Evolutionary conservation across 2,797 vertebrate genomes (phyloP), one percentile per base, ranked within the genome.

Genomic region (Halcyon chelicuti): DNA sequence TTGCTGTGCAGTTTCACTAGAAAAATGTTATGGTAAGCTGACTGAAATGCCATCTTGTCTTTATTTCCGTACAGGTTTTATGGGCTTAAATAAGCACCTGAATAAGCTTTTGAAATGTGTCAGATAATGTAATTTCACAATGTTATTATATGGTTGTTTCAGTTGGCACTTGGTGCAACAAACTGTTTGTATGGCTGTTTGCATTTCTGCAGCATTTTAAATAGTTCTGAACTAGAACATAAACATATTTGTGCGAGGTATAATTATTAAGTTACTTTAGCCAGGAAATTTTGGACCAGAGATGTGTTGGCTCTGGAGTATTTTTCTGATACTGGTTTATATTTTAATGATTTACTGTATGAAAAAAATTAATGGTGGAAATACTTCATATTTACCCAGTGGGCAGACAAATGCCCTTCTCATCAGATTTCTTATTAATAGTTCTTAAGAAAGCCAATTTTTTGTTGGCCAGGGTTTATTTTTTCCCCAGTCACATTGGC

Each of bases 51-150:
- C 97, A 94, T 96, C 87, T 61, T 81, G 29, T 92, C 87, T 85
- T 93, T 95, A 93, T 96, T 97, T 97, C 91, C 92, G 84, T 93
- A 5, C 20, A 87, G 93, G 57, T 67, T 95, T 94, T 84, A 42
- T 63, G 82, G 79, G 39, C 78, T 97, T 96, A 95, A 97, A 81
- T 73, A 96, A 96, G 94, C 97, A 97, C 97, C 98, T 97, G 97
- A 98, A 92, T 95, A 97, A 97, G 97, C 96, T 96, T 96, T 89
- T 93, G 88, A 95, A 87, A 93, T 19, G 65, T 96, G 94, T 97
- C 88, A 96, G 95, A 96, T 96, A 97, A 95, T 96, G 90, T 81
- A 33, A 85, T 94, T 96, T 97, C 93, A 82, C 86, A 85, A 51
- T 6, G 49, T 96, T 96, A 90, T 93, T 96, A 70, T 5, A 39